These are phyloP conservation scores for Dermatemys mawii DNA, from an alignment of 2,113 vertebrate species.

Conservation along the genomic window DNA sequence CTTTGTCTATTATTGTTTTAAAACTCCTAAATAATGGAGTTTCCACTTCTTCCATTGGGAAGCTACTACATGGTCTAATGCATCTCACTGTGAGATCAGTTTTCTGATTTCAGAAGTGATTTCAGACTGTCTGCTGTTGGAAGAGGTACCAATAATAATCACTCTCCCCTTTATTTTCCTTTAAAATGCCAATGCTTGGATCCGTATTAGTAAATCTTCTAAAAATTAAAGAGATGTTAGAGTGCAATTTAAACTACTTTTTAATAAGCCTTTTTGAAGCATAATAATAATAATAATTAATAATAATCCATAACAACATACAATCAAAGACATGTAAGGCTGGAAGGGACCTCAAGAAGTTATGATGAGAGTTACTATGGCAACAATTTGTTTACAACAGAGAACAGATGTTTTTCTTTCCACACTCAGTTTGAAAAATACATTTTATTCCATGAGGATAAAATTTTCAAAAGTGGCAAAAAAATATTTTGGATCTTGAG, in stretches of 20 bases:
- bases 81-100: not conserved
- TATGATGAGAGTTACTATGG: too few species aligned
- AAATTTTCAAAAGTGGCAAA: too few species aligned
- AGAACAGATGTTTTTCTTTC: too few species aligned
- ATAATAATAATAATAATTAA: too few species aligned
- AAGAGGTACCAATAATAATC: not conserved
- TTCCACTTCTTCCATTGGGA: not conserved
- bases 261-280: not conserved
- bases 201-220: not conserved
- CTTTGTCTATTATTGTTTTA: not conserved
- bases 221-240: not conserved
- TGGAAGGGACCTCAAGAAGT: too few species aligned
- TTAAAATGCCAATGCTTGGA: not conserved
- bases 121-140: not conserved
- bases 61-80: not conserved
- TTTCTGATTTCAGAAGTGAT: not conserved
- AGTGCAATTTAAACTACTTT: not conserved
- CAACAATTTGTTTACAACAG: too few species aligned
- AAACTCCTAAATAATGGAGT: not conserved
- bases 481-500: too few species aligned
- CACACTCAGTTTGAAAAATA: too few species aligned
- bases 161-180: not conserved
- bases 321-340: too few species aligned
- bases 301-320: too few species aligned
- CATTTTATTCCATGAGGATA: too few species aligned